phyloP scores from a whole-genome alignment of 2,113 vertebrate genomes.

The Glaucidium brasilianum region DNA sequence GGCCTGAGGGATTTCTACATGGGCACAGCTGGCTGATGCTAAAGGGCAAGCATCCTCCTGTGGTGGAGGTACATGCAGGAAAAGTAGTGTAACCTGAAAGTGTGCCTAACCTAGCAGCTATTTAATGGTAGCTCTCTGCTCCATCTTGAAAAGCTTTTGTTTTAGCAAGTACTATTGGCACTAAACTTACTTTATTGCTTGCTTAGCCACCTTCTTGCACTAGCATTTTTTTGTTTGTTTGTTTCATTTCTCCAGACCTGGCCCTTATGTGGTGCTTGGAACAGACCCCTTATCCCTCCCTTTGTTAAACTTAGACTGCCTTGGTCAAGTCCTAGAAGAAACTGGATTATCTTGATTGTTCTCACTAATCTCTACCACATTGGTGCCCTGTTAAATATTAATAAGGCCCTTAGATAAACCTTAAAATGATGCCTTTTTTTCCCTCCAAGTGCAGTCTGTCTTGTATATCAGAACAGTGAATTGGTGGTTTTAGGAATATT shows the following conservation, averaged over 20 bases:
- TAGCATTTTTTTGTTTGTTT: background rate
- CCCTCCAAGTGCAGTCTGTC: background rate
- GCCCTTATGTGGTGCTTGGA: background rate
- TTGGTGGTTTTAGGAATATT: background rate
- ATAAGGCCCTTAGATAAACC: constrained; percentile 7
- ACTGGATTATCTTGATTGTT: constrained; percentile 21
- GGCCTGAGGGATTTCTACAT: background rate
- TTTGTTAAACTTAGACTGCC: background rate
- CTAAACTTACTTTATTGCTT: background rate
- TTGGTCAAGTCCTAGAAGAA: background rate
- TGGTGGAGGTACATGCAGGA: background rate
- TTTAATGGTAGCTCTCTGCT: background rate
- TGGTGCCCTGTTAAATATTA: constrained; percentile 42
- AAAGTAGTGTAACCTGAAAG: background rate
- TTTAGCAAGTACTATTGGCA: background rate
- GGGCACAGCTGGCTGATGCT: background rate
- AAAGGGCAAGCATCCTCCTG: background rate
- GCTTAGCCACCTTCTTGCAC: background rate
- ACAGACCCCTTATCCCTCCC: background rate
- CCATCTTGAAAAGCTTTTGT: background rate
- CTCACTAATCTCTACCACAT: background rate
- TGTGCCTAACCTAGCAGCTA: background rate
- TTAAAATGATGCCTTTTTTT: background rate
- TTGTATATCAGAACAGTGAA: background rate
- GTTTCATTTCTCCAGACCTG: background rate